Base-by-base conservation (phyloP, 1,140 invertebrate species). In the Mesaphorura yosii region DNA sequence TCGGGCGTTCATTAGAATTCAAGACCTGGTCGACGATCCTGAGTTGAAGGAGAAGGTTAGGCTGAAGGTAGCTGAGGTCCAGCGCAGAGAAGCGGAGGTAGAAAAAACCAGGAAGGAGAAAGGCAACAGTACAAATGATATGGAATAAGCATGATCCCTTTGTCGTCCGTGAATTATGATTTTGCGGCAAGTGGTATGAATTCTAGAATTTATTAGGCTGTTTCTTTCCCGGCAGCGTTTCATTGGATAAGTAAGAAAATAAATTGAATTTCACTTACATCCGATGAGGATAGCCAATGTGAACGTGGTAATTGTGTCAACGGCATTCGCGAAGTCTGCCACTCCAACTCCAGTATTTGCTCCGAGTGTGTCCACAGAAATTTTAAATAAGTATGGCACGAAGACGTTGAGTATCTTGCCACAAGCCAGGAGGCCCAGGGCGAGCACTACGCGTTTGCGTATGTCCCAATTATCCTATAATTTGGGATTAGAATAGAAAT, bases 321-420 rank as follows among this genome's bases (percentile, higher is more conserved):
- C 61, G 27, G 55, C 22, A 34, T 54, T 50, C 14, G 54, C 44
- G 10, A 63, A 42, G 2, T 83, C 78, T 79, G 26, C 75, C 76
- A 34, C 31, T 34, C 31, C 10, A 34, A 34, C 31, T n/a, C 86
- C 76, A 48, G 76, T 78, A 39, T 55, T 31, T 7, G 71, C 60
- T 70, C 94, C 92, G 47, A 98, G 76, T 62, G 80, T 81, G 69
- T 99, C 92, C 42, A 98, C 76, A 1, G 83, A 82, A 70, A 91
- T 84, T 71, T 98, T 97, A 67, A 98, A 95, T 45, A 97, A 73
- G 72, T 97, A 97, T n/a, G 95, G 95, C 4, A 98, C 93, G 58
- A 78, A 73, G 2, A 97, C 89, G 67, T 93, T 98, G 56, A 95
- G 66, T 25, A 91, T 65, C 74, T 94, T 90, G 23, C 88, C 86